Evolutionary conservation across 1,140 invertebrate genomes (phyloP), one percentile per base, ranked within the genome.

Genomic region (Camponotus pennsylvanicus): DNA sequence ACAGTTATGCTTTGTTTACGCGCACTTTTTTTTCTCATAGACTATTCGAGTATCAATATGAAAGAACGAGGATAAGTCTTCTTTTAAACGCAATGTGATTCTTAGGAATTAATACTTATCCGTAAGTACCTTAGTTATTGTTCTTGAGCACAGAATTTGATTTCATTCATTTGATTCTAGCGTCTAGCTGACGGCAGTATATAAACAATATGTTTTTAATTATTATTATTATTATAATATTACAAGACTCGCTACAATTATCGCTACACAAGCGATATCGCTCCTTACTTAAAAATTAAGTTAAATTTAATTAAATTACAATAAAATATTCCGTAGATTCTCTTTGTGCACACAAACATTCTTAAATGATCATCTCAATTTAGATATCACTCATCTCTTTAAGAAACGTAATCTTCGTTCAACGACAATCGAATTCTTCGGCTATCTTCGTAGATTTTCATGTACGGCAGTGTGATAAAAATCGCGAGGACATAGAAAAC

Each of bases 111-210:
- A 89, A 77, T 86, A 86, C 80, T 71, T 90, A 86, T 86, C 40
- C 69, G 59, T 82, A 92, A 85, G 89, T 91, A 92, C 77, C 86
- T 93, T 93, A 93, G 85, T 94, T 93, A 94, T 93, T 94, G 92
- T 94, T 94, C 93, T 93, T 93, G 93, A 94, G 93, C 92, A 92
- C 89, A 92, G 91, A 91, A 89, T 88, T 89, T 67, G 85, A 91
- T 80, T 87, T 77, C 70, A 75, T 57, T 75, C 66, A 70, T 49
- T 71, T 64, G 83, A 89, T 90, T 79, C 57, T 40, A 69, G 85
- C 88, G 83, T 87, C 88, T 84, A 88, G 90, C 80, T 59, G 42
- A 85, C 77, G 67, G 59, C 42, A 64, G 61, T 75, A 63, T 37
- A 67, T 37, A 67, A 78, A 76, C 27, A 83, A 75, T 70, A 61